Conservation (phyloP, 2,797 vertebrate species). For the Myotis myotis region DNA sequence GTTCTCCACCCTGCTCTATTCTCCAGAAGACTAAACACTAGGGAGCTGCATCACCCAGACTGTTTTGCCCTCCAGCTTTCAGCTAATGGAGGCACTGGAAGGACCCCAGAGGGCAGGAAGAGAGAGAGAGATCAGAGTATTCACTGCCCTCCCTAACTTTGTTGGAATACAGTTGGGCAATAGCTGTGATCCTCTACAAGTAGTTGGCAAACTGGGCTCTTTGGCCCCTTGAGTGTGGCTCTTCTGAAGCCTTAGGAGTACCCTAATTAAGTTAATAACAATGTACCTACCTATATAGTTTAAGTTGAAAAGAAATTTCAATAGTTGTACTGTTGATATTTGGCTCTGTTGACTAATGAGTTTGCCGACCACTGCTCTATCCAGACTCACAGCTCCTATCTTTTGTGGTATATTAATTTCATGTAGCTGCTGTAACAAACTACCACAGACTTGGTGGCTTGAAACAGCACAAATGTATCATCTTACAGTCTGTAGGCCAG, state of each 20-base stretch:
- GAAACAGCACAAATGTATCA: background rate
- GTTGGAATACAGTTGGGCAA: background rate
- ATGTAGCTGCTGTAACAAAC: background rate
- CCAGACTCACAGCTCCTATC: background rate
- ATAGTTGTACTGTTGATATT: too few species aligned
- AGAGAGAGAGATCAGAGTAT: background rate
- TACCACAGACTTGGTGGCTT: background rate
- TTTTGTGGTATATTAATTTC: background rate
- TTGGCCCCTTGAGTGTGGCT: too few species aligned
- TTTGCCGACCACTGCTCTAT: background rate
- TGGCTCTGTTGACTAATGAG: too few species aligned
- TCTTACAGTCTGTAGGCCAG: background rate
- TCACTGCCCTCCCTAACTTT: background rate
- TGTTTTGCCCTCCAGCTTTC: background rate
- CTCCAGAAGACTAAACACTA: background rate
- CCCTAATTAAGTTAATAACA: too few species aligned
- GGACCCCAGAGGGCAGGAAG: background rate
- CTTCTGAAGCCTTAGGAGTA: too few species aligned
- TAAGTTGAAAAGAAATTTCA: too few species aligned
- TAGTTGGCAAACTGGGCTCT: too few species aligned
- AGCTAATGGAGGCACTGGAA: background rate
- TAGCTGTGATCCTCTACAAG: background rate
- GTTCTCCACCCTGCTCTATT: background rate
- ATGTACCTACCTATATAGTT: too few species aligned
- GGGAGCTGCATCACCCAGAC: background rate